A percentile compares a stretch with the other conserved stretches of the same genome.
Conservation (phyloP, 2,113 vertebrate species). For the Loxodonta africana region DNA sequence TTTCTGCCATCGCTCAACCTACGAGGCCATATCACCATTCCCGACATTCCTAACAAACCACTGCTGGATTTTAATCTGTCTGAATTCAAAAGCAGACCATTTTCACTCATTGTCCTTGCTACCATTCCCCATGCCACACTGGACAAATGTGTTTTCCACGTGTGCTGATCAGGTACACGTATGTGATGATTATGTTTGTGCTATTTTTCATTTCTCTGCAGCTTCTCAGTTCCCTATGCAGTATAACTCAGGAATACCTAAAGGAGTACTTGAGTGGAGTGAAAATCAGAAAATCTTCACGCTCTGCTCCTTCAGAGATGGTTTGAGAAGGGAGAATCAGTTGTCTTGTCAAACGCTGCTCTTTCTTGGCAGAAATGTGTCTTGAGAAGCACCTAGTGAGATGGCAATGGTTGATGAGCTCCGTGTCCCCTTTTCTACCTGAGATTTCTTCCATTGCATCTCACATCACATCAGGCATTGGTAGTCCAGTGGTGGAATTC, state of each 20-base stretch:
- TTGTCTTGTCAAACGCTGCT: background rate
- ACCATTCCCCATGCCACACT: background rate
- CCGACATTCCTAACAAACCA: background rate
- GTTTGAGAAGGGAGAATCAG: background rate
- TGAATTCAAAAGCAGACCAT: slow-evolving; percentile 27
- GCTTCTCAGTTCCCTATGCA: background rate
- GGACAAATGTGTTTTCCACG: slow-evolving; percentile 9
- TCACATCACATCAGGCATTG: background rate
- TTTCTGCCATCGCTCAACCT: background rate
- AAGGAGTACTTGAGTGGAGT: background rate
- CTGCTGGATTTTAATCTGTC: background rate
- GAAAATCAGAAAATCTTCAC: background rate
- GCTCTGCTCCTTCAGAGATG: background rate
- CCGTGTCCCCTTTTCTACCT: background rate
- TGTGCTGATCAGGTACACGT: background rate
- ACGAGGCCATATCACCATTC: background rate
- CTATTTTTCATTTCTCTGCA: slow-evolving; percentile 1
- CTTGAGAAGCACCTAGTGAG: background rate
- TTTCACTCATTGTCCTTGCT: background rate
- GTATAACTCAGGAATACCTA: background rate
- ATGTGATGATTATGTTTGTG: background rate
- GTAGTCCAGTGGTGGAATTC: background rate
- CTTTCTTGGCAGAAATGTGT: background rate
- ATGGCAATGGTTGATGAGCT: background rate
- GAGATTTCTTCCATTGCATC: background rate